Evolutionary conservation across 1,140 invertebrate genomes (phyloP).

Genomic region (Drosophila nigrodunni): DNA sequence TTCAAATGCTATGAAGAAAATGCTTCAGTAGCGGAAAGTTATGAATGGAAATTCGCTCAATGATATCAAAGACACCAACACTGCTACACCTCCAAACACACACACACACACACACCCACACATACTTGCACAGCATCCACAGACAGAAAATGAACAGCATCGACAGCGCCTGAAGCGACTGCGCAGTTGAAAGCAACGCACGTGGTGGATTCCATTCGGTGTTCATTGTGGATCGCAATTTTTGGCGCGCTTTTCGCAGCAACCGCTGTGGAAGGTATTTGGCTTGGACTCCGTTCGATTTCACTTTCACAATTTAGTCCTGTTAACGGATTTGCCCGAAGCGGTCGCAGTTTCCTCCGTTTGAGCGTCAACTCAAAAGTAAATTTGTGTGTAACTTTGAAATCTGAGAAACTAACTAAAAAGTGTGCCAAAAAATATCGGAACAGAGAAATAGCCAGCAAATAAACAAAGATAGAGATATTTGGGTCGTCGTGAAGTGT

Average conservation of each 20-base stretch:
- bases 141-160: constrained; percentile 3
- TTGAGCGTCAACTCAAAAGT: neutral
- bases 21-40: constrained; percentile 22
- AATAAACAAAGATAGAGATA: constrained; percentile 22
- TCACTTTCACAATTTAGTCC: constrained; percentile 50
- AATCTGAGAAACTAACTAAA: neutral
- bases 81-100: constrained; percentile 24
- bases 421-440: constrained; percentile 2
- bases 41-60: constrained; percentile 53
- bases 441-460: neutral
- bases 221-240: constrained; percentile 33
- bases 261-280: constrained; percentile 35
- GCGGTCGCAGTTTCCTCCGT: constrained; percentile 39
- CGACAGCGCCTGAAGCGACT: constrained; percentile 27
- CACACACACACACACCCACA: neutral
- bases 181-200: constrained; percentile 21
- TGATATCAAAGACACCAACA: constrained; percentile 43
- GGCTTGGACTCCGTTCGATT: constrained; percentile 28
- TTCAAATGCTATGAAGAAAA: constrained; percentile 18
- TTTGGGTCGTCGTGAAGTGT: constrained; percentile 30
- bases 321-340: constrained; percentile 50
- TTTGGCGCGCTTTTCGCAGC: constrained; percentile 48
- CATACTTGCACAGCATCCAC: constrained; percentile 2
- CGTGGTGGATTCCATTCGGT: constrained; percentile 50
- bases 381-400: constrained; percentile 1